Evolutionary conservation across 2,113 vertebrate genomes (phyloP), one percentile per base, ranked within the genome.

Genomic region (Oncorhynchus clarkii): DNA sequence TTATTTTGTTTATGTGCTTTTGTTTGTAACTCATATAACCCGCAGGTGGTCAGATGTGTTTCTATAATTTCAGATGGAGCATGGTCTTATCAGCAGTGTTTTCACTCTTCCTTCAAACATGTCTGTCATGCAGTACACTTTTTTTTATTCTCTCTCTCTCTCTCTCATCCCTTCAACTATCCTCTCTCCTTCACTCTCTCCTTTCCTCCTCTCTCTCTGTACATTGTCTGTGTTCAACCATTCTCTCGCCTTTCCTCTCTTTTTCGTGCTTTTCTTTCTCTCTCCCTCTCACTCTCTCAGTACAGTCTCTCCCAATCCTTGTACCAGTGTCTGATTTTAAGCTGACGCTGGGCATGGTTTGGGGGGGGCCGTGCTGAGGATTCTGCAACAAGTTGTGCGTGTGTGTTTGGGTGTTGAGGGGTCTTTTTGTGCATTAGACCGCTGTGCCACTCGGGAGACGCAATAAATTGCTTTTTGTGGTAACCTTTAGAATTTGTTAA

Each of bases 241-340:
- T 45, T 45, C 9, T 11, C 39, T 11, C 2, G 1, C 34, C 34
- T 39, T 39, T 39, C 34, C 34, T 45, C 39, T 45, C 8, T 11
- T 45, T 9, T 45, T 9, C 9, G 0, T 2, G 8, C 39, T 45
- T 45, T 2, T 2, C 2, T 12, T 45, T 45, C 39, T 45, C 9
- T 45, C 39, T 45, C 8, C 39, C 6, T 14, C 64, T 31, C 69
- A 45, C 26, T 45, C 8, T 76, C 87, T 87, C 80, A 75, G 87
- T 83, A 81, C 83, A 78, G 87, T 89, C 83, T 92, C 93, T 94
- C 93, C 93, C 93, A 94, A 94, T 93, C 93, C 93, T 94, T 94
- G 93, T 94, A 94, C 93, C 93, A 94, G 93, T 93, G 93, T 94
- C 90, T 74, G 20, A 76, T 83, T 70, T 62, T n/a, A 34, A 67